Percentiles rank a stretch among this genome's conserved stretches.
These are phyloP conservation scores for Anorthoa munda DNA, from an alignment of 2,888 invertebrate species.

Conservation along the genomic window DNA sequence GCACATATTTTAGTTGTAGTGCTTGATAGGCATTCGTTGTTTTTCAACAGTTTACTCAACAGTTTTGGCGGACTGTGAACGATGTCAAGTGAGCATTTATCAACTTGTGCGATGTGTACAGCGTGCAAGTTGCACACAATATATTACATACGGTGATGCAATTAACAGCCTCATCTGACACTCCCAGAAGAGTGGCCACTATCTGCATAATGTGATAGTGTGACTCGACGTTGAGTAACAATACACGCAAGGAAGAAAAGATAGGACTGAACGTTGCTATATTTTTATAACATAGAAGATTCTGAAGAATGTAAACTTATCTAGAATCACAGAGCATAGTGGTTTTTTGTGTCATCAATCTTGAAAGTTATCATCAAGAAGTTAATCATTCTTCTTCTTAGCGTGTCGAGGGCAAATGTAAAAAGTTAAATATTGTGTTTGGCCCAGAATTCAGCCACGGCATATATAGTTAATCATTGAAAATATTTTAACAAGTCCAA, in stretches of 20 bases:
- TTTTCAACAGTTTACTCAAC: conserved; percentile 1
- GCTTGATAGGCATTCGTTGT: neutral
- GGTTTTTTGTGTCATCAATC: too few species aligned
- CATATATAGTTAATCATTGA: neutral
- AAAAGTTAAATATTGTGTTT: too few species aligned
- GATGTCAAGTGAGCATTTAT: conserved; percentile 27
- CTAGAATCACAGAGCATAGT: too few species aligned
- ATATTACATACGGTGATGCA: neutral
- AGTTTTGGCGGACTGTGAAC: neutral
- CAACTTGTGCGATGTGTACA: neutral
- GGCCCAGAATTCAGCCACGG: too few species aligned
- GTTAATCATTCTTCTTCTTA: too few species aligned
- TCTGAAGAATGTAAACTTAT: neutral
- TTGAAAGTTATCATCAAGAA: neutral
- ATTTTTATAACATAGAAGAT: neutral
- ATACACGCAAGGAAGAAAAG: neutral
- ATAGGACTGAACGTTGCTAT: neutral
- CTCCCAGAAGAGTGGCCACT: neutral
- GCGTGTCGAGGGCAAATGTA: too few species aligned
- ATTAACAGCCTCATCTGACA: neutral
- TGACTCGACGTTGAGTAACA: neutral
- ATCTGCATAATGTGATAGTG: neutral
- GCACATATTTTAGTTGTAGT: neutral
- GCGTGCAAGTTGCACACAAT: neutral
- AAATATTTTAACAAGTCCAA: too few species aligned